These are phyloP conservation scores for Lerista edwardsae DNA, from an alignment of 2,797 vertebrate species.

Conservation along the genomic window DNA sequence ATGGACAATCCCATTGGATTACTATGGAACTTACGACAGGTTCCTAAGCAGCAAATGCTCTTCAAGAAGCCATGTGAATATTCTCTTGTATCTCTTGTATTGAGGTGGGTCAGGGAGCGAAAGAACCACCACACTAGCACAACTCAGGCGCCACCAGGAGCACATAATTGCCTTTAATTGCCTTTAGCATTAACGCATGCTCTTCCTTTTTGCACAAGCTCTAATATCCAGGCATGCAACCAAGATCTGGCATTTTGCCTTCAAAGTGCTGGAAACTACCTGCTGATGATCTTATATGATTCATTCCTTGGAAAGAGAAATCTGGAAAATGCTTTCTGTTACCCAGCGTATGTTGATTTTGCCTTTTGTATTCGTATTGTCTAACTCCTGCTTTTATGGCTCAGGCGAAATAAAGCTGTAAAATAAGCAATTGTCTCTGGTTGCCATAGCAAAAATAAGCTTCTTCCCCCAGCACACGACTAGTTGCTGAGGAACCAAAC, in stretches of 20 bases:
- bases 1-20: too few relatives aligned
- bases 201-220: slow-evolving; percentile 10
- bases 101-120: not conserved
- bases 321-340: slow-evolving; percentile 49
- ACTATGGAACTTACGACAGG: not conserved
- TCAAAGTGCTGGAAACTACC: slow-evolving; percentile 39
- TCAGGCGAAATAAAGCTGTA: slow-evolving; percentile 61
- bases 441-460: slow-evolving; percentile 67
- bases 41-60: too few relatives aligned
- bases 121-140: not conserved
- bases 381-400: slow-evolving; percentile 56
- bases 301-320: slow-evolving; percentile 34
- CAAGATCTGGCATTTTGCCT: slow-evolving; percentile 46
- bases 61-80: not conserved
- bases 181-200: slow-evolving; percentile 33
- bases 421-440: slow-evolving; percentile 66
- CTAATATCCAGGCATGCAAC: slow-evolving; percentile 16
- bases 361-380: slow-evolving; percentile 44
- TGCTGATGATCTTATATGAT: slow-evolving; percentile 29
- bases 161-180: slow-evolving; percentile 9
- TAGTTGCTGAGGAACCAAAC: slow-evolving; percentile 68
- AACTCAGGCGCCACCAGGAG: not conserved
- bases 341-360: slow-evolving; percentile 59
- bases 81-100: not conserved
- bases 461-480: slow-evolving; percentile 33